phyloP scores from a whole-genome alignment of 2,888 invertebrate genomes.

The Cephus spinipes region DNA sequence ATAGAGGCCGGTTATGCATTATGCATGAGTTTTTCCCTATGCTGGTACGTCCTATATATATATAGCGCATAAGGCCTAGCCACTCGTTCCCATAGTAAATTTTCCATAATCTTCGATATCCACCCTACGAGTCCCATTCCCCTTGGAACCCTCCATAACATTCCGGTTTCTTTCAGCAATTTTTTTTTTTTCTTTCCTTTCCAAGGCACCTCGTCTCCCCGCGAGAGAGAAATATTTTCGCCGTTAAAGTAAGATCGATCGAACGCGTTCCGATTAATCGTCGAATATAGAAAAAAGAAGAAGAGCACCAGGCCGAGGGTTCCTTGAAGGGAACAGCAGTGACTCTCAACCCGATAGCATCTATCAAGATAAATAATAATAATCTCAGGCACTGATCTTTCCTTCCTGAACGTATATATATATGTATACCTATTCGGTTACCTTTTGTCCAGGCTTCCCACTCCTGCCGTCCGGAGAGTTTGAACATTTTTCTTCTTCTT shows the following conservation, averaged over 20 bases:
- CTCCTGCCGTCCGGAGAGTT: constrained; percentile 56
- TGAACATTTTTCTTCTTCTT: constrained; percentile 51
- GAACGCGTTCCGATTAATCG: background rate
- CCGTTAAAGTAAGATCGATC: background rate
- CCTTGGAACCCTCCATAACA: background rate
- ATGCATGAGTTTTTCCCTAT: constrained; percentile 12
- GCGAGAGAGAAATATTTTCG: background rate
- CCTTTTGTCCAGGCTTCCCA: constrained; percentile 61
- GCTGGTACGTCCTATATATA: background rate
- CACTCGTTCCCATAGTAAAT: constrained; percentile 2
- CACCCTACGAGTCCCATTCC: background rate
- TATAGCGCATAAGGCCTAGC: constrained; percentile 9
- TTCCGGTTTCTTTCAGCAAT: background rate
- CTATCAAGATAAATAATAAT: background rate
- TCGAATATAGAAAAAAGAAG: constrained; percentile 7
- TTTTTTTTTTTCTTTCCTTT: background rate
- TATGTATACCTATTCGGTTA: constrained; percentile 32
- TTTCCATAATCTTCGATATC: background rate
- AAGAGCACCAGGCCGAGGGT: background rate
- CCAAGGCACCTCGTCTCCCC: background rate
- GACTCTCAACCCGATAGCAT: background rate
- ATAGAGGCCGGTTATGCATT: background rate
- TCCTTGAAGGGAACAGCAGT: background rate
- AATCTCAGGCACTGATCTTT: background rate
- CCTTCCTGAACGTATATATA: background rate